phyloP scores from a whole-genome alignment of 2,113 vertebrate species.

The Gambusia holbrooki region DNA sequence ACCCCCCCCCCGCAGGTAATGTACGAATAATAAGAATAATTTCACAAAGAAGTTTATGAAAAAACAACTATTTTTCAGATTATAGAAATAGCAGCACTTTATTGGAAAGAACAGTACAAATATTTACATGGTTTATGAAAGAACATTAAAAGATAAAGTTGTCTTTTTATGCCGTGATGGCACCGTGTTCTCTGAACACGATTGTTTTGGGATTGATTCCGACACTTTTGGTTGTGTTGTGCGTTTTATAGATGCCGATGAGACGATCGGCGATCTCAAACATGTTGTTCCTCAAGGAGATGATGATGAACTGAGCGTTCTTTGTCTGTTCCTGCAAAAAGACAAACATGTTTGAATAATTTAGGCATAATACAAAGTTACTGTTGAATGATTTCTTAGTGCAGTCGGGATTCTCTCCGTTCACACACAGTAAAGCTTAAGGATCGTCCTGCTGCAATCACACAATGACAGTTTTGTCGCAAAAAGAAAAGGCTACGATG shows the following conservation, averaged over 20 bases:
- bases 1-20: no score
- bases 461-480: no score
- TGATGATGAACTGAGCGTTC: conserved; percentile 98
- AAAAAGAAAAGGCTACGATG: background rate
- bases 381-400: no score
- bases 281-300: conserved; percentile 99
- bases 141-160: background rate
- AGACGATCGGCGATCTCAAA: conserved; percentile 96
- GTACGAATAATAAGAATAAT: no score
- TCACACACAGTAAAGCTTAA: no score
- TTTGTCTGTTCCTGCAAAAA: conserved; percentile 93
- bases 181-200: conserved; percentile 80
- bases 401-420: no score
- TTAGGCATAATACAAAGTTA: no score
- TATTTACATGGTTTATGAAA: conserved; percentile 47
- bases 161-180: conserved; percentile 8
- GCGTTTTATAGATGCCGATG: conserved; percentile 96
- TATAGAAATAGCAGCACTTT: conserved; percentile 58
- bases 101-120: background rate
- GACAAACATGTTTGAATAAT: background rate
- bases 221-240: conserved; percentile 93
- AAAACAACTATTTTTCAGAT: conserved; percentile 41
- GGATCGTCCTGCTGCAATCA: no score
- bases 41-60: background rate
- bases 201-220: conserved; percentile 93